Base-by-base conservation (phyloP, 2,888 invertebrate species). In the Sminthurides aquaticus region DNA sequence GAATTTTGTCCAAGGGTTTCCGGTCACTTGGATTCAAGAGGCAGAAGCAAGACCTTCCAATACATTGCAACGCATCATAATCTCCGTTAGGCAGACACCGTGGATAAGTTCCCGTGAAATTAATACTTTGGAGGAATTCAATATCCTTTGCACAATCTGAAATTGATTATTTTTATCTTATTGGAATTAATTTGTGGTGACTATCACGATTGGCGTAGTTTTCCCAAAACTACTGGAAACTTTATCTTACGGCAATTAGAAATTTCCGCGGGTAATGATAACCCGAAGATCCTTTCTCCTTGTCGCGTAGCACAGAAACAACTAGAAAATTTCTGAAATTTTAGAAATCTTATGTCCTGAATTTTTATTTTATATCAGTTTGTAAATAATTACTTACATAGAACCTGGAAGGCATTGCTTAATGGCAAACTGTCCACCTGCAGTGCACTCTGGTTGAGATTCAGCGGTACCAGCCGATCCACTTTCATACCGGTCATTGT, bases 231-330 rank as follows among this genome's bases (percentile, higher is more conserved):
- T n/a, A n/a, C n/a, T n/a, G n/a, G n/a, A n/a, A n/a, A n/a, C n/a
- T n/a, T n/a, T n/a, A n/a, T 74, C 74, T 79, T 77, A 86, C 86
- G 81, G 76, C 87, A 88, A 57, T 81, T 82, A 82, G 85, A 83
- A n/a, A 57, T 60, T 77, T 79, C 34, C 77, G 75, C 57, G 22
- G 74, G 65, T 20, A 67, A 49, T 25, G 71, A 80, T 77, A 87
- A 86, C 0, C 89, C 89, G 75, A 87, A 88, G 65, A 88, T 82
- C 69, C 87, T 79, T 18, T 83, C 77, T 0, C 87, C 87, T 1
- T 82, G 78, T 64, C 83, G 81, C 22, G 84, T 81, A n/a, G 75
- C 75, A 65, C 77, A 77, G 65, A 74, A 76, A 59, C 77, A 77
- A 2, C 77, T 77, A 52, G 1, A 69, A 69, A 63, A 34, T 34